A percentile compares a stretch with the other conserved stretches of the same genome.
These are phyloP conservation scores for Montipora foliosa DNA, from an alignment of 64 coral and sea anemone species.

Conservation along the genomic window DNA sequence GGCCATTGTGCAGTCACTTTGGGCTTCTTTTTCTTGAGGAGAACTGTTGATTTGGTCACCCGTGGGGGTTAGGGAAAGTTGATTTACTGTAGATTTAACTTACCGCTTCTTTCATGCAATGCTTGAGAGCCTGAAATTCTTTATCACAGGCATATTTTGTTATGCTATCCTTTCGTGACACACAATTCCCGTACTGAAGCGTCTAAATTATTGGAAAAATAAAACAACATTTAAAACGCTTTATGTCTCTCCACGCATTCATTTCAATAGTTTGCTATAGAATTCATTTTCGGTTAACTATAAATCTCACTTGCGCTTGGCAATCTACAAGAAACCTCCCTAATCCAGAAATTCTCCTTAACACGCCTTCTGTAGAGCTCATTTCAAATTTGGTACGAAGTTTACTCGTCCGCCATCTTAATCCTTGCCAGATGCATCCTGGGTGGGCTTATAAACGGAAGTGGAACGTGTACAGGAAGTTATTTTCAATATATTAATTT, in stretches of 20 bases:
- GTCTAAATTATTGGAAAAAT: conserved; percentile 36
- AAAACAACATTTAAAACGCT: background rate
- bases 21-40: too few relatives aligned
- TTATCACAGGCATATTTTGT: conserved; percentile 79
- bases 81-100: background rate
- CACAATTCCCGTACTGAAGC: conserved; percentile 76
- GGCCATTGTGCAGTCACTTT: too few relatives aligned
- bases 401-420: background rate
- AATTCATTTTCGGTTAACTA: background rate
- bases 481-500: background rate
- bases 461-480: background rate
- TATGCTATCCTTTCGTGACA: conserved; percentile 68
- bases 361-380: conserved; percentile 29
- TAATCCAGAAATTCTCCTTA: conserved; percentile 38
- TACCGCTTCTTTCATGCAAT: conserved; percentile 77
- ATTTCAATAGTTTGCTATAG: background rate
- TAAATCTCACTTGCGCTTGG: conserved; percentile 35
- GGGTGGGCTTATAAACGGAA: background rate
- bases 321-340: conserved; percentile 57
- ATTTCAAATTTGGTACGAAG: background rate
- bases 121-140: conserved; percentile 84
- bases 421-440: background rate
- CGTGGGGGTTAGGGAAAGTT: too few relatives aligned
- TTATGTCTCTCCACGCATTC: background rate
- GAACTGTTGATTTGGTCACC: too few relatives aligned